A percentile compares a stretch with the other conserved stretches of the same genome.
Conservation (phyloP, 2,797 vertebrate species). For the Netta rufina region DNA sequence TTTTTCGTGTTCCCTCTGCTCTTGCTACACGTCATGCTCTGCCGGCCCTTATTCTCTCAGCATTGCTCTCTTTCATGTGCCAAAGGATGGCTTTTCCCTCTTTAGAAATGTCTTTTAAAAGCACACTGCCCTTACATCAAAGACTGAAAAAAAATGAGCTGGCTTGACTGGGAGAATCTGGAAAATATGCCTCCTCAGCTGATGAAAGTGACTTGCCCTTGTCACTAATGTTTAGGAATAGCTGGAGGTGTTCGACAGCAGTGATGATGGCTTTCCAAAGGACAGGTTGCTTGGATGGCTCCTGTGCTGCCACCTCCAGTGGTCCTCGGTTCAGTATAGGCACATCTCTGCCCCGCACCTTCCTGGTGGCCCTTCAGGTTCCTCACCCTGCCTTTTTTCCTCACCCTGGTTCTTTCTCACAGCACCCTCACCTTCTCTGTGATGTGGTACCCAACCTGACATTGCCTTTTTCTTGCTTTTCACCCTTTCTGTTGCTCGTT, state of each 20-base stretch:
- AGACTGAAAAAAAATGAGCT: conserved; percentile 32
- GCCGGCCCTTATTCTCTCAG: neutral
- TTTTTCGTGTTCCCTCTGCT: neutral
- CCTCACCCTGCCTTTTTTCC: neutral
- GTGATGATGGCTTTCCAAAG: neutral
- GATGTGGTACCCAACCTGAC: neutral
- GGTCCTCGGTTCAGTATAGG: neutral
- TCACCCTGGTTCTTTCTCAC: neutral
- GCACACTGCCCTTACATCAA: conserved; percentile 30
- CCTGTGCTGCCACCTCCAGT: neutral
- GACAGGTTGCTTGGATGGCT: neutral
- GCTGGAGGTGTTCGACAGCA: accelerated
- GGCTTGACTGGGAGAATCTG: conserved; percentile 8
- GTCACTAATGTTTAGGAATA: neutral
- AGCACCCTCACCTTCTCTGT: neutral
- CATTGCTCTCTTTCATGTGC: conserved; percentile 19
- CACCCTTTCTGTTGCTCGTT: neutral
- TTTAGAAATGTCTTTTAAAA: conserved; percentile 41
- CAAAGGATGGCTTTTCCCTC: conserved; percentile 16
- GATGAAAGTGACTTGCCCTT: neutral
- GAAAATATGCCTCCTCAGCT: neutral
- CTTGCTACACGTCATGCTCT: neutral
- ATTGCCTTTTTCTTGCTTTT: neutral
- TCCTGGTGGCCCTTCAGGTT: neutral
- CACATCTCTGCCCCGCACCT: neutral